Conservation (phyloP, 2,797 vertebrate species). For the Crenichthys baileyi region DNA sequence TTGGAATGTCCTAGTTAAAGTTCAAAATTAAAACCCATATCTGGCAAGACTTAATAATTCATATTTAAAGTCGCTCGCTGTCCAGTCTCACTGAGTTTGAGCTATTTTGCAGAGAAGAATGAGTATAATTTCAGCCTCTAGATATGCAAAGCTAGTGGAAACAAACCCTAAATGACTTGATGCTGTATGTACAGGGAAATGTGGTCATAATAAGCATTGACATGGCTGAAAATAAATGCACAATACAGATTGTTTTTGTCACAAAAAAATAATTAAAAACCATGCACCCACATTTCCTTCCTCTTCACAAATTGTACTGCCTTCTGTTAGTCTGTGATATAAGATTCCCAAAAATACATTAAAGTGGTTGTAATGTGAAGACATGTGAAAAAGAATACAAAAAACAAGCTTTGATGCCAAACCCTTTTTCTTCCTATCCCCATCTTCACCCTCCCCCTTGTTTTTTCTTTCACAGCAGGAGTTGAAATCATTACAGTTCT, state of each 20-base stretch:
- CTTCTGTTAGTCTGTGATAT: background rate
- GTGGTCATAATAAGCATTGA: background rate
- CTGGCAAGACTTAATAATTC: too few species aligned
- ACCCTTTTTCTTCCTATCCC: background rate
- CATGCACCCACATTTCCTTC: background rate
- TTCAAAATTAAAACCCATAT: too few species aligned
- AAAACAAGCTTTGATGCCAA: background rate
- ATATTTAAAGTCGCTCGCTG: background rate
- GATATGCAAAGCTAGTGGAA: background rate
- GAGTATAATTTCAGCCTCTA: background rate
- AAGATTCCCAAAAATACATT: background rate
- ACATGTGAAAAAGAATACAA: background rate
- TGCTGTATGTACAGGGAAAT: background rate
- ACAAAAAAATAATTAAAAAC: background rate
- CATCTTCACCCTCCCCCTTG: background rate
- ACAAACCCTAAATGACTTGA: background rate
- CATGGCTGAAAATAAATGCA: background rate
- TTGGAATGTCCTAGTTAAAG: background rate
- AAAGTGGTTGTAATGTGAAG: background rate
- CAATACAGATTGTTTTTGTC: background rate
- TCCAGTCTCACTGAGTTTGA: background rate
- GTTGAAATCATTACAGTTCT: background rate
- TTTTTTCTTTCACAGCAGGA: background rate
- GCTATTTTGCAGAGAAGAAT: background rate
- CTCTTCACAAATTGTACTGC: background rate